phyloP scores from a whole-genome alignment of 2,113 vertebrate genomes.

The Lipophrys pholis region DNA sequence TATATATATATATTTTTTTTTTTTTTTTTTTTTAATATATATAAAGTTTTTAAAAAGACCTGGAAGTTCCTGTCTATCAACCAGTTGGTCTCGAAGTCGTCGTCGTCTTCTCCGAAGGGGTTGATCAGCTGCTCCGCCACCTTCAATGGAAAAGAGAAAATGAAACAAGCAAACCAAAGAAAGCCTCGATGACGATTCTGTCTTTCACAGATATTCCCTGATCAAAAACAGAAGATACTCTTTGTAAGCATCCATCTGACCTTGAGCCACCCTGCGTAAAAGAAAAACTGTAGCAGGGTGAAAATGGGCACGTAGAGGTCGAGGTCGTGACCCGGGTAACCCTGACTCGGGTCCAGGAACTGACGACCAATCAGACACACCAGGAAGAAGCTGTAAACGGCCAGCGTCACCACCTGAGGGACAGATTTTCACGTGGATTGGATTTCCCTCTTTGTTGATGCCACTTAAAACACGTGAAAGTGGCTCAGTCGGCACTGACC shows the following conservation, averaged over 20 bases:
- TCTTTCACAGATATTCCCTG: no score
- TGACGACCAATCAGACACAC: constrained; percentile 94
- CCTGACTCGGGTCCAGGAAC: constrained; percentile 91
- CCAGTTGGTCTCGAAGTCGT: constrained; percentile 94
- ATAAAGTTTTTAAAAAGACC: constrained; percentile 69
- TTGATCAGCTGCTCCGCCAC: constrained; percentile 94
- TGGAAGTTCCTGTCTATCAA: constrained; percentile 94
- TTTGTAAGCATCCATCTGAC: constrained; percentile 65
- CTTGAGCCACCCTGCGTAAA: constrained; percentile 96
- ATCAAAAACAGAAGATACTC: no score
- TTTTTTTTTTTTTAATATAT: background rate
- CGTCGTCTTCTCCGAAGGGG: constrained; percentile 94
- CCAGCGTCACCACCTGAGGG: constrained; percentile 92
- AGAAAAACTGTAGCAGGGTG: constrained; percentile 96
- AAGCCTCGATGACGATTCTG: background rate
- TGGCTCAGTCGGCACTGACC: constrained; percentile 71
- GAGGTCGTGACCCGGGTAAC: constrained; percentile 89
- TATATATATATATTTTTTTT: no score
- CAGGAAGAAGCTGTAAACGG: constrained; percentile 94
- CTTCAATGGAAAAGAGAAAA: constrained; percentile 65
- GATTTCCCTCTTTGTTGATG: no score
- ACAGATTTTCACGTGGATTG: background rate
- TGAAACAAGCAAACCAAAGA: background rate
- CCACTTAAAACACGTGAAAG: no score
- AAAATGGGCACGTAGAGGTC: constrained; percentile 93